Base-by-base conservation (phyloP, 2,888 invertebrate genomes). In the Saturnia japonica region DNA sequence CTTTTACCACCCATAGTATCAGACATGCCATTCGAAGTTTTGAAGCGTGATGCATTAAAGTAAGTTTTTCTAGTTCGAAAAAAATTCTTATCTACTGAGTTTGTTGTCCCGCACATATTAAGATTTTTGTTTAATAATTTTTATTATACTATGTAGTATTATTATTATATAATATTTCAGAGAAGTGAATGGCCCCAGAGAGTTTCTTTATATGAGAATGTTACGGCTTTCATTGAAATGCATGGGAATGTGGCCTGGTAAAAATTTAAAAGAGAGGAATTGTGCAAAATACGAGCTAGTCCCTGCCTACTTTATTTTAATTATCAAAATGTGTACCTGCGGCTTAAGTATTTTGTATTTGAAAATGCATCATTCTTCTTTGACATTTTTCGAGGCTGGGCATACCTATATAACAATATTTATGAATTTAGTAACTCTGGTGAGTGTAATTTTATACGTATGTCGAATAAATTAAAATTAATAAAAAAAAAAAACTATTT, bases 321-420 rank as follows among this genome's bases (percentile, higher is more conserved):
- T 40, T 42, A 34, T 51, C 22, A 66, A 70, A 40, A 42, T 54
- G 19, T 3, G 9, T 16, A 40, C 34, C 40, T 34, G 34, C 9
- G 54, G n/a, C 19, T 16, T 47, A 42, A n/a, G 47, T 40, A 7
- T 51, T 11, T 11, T 51, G 51, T 70, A 51, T 64, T 1, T 70
- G 11, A 70, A 51, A 40, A 25, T 22, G 12, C 25, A 66, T 22
- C 11, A 40, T 22, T 28, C 66, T 14, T 51, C 66, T 25, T 42
- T 70, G 51, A 42, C 67, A 57, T 66, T 71, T 62, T n/a, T 68
- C 60, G 68, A 47, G 42, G 54, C 68, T 19, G 71, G 71, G 9
- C 71, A 71, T 19, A 62, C 34, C 25, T 70, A 70, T 22, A 68
- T 70, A n/a, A 70, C 68, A 60, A 19, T 60, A n/a, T 60, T 68